Percentiles rank a stretch among this genome's conserved stretches.
Evolutionary conservation across 2,113 vertebrate genomes (phyloP).

Genomic region (Sebastes fasciatus): DNA sequence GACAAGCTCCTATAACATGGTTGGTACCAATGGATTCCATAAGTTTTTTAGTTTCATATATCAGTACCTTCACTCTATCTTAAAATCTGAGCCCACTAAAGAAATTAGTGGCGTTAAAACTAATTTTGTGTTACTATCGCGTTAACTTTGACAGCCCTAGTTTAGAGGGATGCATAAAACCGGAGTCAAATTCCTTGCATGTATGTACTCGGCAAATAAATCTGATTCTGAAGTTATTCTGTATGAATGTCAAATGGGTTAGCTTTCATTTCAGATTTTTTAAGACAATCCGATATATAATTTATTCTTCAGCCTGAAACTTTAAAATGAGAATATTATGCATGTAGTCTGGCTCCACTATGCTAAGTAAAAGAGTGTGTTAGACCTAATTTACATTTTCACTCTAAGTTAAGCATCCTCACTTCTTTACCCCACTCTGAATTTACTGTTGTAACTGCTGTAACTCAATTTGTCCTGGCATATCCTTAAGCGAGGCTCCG

Average conservation of each 20-base stretch:
- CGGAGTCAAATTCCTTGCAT: too few relatives aligned
- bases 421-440: conserved; percentile 1
- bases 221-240: not conserved
- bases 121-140: too few relatives aligned
- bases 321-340: conserved; percentile 2
- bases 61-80: too few relatives aligned
- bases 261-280: not conserved
- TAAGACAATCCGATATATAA: not conserved
- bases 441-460: conserved; percentile 17
- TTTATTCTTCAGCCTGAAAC: not conserved
- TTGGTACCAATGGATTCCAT: too few relatives aligned
- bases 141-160: too few relatives aligned
- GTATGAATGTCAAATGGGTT: not conserved
- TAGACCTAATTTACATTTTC: too few relatives aligned
- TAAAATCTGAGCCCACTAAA: too few relatives aligned
- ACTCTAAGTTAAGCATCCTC: conserved; percentile 3
- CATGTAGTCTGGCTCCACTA: not conserved
- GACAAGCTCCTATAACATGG: too few relatives aligned
- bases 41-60: too few relatives aligned
- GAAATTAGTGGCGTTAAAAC: too few relatives aligned
- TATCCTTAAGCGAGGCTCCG: not conserved
- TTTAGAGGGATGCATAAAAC: too few relatives aligned
- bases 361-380: not conserved
- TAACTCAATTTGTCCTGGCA: conserved; percentile 25
- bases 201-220: too few relatives aligned